Base-by-base conservation (phyloP, 2,797 vertebrate genomes). In the Takifugu rubripes region DNA sequence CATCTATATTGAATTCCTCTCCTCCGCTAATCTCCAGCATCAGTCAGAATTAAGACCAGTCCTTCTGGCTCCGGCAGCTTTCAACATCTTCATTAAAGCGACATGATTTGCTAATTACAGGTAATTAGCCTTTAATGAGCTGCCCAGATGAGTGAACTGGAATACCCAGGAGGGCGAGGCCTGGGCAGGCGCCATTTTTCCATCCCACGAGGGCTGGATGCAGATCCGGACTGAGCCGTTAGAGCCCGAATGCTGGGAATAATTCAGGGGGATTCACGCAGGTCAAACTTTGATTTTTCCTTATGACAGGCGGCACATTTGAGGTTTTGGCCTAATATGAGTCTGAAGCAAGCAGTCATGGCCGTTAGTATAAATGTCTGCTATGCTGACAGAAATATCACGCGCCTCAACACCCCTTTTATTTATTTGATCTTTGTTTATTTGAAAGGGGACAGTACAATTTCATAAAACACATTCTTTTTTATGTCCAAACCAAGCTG, bases 21-120 rank as follows among this genome's bases (percentile, higher is more conserved):
- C 73, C 78, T 69, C 54, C 6, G 5, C 75, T 83, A 83, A 87
- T 86, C 78, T 85, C 75, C 66, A 82, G 68, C 80, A 86, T 87
- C 83, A 77, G 61, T 87, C 78, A 78, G 74, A 82, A 86, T 87
- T 81, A 86, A 78, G 83, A 74, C 62, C 66, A 75, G 70, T 67
- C 74, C 74, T 77, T 83, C 74, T 75, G 77, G 79, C 78, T 82
- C 74, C 59, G 68, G 71, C 77, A 77, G 83, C 82, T 78, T 83
- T 83, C 79, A 86, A 78, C 83, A 67, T 85, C 82, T 88, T 86
- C 85, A 88, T 88, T 88, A 88, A 84, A 80, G 74, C 59, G 72
- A 89, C 86, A 88, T 86, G 81, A 89, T 88, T 87, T 75, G 80
- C 86, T 90, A 90, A 90, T 90, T 89, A 85, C 84, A 88, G 87